Percentiles rank a stretch among this genome's conserved stretches.
Conservation (phyloP, 2,113 vertebrate genomes). For the Crotalus viridis region DNA sequence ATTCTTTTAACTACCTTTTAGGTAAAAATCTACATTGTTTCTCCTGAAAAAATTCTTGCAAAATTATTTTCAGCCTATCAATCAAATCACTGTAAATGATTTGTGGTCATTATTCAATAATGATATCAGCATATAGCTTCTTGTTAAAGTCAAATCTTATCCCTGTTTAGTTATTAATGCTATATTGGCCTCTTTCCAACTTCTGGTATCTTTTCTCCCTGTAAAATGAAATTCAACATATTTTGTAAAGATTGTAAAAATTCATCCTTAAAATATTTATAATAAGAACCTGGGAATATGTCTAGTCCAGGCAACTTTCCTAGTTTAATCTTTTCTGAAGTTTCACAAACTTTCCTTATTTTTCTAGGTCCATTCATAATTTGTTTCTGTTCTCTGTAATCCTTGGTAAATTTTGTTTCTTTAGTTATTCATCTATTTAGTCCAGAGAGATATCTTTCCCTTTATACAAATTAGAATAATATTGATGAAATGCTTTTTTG, state of each 20-base stretch:
- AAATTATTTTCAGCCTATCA: neutral
- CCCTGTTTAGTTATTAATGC: neutral
- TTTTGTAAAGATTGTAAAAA: neutral
- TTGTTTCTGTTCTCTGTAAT: neutral
- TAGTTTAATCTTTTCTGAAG: neutral
- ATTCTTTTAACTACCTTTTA: neutral
- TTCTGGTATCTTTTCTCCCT: neutral
- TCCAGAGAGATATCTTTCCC: neutral
- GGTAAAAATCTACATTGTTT: neutral
- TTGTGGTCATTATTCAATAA: neutral
- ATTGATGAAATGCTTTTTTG: neutral
- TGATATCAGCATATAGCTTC: neutral
- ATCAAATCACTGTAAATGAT: neutral
- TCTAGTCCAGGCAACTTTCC: neutral
- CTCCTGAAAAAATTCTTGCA: neutral
- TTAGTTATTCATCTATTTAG: neutral
- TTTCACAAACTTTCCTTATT: neutral
- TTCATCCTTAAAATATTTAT: neutral
- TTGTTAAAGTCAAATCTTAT: neutral
- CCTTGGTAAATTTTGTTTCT: neutral
- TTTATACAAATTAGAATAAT: neutral
- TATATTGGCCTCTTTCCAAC: neutral
- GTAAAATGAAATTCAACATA: neutral
- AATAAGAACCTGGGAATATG: neutral
- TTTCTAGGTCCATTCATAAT: neutral